These are phyloP conservation scores for Tichodroma muraria DNA, from an alignment of 2,113 vertebrate species.

Conservation along the genomic window DNA sequence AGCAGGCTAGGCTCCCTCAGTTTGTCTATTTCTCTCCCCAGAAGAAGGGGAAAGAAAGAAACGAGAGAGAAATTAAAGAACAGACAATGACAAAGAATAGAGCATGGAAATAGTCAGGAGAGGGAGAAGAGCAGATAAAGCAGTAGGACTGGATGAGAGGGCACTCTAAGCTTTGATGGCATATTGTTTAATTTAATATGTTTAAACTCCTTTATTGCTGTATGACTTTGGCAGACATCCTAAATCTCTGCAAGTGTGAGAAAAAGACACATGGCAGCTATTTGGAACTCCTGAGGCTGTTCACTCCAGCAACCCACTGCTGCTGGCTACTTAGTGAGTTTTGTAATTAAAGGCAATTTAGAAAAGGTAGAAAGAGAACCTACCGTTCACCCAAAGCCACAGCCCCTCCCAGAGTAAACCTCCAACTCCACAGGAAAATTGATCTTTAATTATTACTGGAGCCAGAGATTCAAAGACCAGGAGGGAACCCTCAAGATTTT, in stretches of 20 bases:
- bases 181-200: background rate
- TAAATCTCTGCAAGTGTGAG: conserved; percentile 22
- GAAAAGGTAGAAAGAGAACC: conserved; percentile 20
- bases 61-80: background rate
- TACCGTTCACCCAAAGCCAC: background rate
- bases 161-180: background rate
- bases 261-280: conserved; percentile 22
- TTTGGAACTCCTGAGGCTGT: conserved; percentile 26
- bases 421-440: background rate
- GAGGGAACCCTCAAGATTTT: background rate
- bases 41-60: background rate
- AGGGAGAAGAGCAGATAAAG: background rate
- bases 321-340: background rate
- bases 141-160: background rate
- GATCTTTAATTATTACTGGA: background rate
- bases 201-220: conserved; percentile 7
- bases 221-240: background rate
- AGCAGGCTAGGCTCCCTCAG: background rate
- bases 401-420: background rate
- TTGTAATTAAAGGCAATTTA: conserved; percentile 38
- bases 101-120: background rate
- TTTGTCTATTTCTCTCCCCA: background rate
- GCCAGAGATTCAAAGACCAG: background rate
- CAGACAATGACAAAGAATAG: background rate
- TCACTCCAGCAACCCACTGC: no score